phyloP scores from a whole-genome alignment of 2,113 vertebrate genomes.

The Strix aluco region DNA sequence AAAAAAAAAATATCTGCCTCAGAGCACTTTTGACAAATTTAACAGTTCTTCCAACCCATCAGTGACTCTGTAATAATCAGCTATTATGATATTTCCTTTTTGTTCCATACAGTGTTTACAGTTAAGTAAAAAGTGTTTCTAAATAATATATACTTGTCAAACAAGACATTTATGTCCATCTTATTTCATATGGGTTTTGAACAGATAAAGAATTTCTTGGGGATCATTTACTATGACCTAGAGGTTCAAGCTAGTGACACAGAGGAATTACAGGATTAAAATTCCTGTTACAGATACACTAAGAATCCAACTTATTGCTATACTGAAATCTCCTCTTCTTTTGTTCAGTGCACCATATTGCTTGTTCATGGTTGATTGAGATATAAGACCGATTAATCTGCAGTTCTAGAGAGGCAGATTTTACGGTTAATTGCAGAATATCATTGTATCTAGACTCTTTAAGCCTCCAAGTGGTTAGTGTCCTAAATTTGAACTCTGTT shows the following conservation, averaged over 20 bases:
- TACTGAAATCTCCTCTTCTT: background rate
- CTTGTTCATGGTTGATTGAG: constrained; percentile 12
- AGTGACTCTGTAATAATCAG: background rate
- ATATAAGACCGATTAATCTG: constrained; percentile 1
- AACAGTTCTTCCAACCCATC: background rate
- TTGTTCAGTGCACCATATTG: background rate
- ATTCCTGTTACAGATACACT: background rate
- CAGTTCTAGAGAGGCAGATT: background rate
- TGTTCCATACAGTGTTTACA: background rate
- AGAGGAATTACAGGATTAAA: constrained; percentile 35
- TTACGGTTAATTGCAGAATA: constrained; percentile 51
- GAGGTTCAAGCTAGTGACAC: background rate
- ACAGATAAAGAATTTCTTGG: background rate
- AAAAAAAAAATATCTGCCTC: background rate
- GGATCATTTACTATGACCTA: background rate
- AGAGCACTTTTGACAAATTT: background rate
- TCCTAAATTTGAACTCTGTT: background rate
- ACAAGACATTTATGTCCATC: background rate
- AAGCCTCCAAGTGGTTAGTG: background rate
- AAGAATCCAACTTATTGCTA: background rate
- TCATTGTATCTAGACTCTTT: background rate
- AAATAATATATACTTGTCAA: background rate
- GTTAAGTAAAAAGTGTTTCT: background rate
- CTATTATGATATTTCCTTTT: background rate
- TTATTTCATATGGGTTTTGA: background rate